Evolutionary conservation across 2,888 invertebrate species (phyloP).

Genomic region (Lasius platythorax): DNA sequence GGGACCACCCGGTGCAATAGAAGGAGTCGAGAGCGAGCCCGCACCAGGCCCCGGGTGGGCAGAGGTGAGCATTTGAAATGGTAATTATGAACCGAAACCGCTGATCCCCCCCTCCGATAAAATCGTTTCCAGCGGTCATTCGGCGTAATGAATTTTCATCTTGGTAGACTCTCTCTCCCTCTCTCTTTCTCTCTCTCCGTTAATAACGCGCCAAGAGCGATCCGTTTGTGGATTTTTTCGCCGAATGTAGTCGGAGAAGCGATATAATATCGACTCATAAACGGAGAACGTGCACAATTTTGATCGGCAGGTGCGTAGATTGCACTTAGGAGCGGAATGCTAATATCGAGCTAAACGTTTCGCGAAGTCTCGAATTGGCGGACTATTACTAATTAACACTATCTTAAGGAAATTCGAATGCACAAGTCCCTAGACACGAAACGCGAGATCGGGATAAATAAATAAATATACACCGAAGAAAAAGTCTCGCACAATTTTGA

Average conservation of each 20-base stretch:
- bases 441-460: constrained; percentile 19
- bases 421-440: neutral
- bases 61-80: constrained; percentile 84
- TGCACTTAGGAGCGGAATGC: neutral
- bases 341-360: constrained; percentile 33
- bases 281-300: neutral
- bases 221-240: constrained; percentile 8
- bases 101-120: constrained; percentile 76
- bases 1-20: constrained; percentile 84
- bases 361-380: constrained; percentile 5
- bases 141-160: constrained; percentile 68
- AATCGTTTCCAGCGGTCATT: constrained; percentile 79
- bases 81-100: constrained; percentile 81
- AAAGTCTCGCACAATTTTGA: constrained; percentile 33
- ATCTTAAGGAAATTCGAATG: neutral
- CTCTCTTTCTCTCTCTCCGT: neutral
- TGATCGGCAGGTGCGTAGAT: constrained; percentile 19
- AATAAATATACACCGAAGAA: neutral
- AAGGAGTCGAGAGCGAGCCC: constrained; percentile 71
- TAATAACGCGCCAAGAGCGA: constrained; percentile 12
- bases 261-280: neutral
- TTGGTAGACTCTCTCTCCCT: constrained; percentile 7
- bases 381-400: constrained; percentile 37
- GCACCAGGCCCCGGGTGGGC: constrained; percentile 76
- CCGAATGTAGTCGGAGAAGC: neutral